Evolutionary conservation across 2,888 invertebrate genomes (phyloP).

Genomic region (Lamellibrachia satsuma): DNA sequence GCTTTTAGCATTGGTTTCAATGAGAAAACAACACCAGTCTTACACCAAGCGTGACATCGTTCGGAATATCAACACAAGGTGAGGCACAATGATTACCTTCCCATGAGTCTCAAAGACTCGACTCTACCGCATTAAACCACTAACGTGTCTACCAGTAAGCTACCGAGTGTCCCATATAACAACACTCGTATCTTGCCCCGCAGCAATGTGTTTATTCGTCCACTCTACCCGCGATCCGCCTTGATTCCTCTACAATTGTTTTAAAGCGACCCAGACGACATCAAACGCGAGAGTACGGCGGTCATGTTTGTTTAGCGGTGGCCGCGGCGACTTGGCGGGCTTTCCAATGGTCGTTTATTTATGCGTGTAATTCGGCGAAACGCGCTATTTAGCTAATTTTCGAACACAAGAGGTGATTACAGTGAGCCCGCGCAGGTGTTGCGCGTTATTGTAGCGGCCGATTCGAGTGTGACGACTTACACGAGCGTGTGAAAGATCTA

Average conservation of each 20-base stretch:
- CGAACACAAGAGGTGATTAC: neutral
- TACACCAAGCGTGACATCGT: neutral
- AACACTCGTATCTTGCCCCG: conserved; percentile 17
- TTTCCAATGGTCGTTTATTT: neutral
- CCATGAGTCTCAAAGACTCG: neutral
- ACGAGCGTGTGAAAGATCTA: conserved; percentile 6
- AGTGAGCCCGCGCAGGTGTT: conserved; percentile 2
- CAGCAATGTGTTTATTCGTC: neutral
- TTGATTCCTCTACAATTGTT: conserved; percentile 5
- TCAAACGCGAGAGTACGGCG: neutral
- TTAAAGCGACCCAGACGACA: conserved; percentile 6
- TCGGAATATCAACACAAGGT: neutral
- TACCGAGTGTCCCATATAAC: neutral
- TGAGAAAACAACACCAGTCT: too few species aligned
- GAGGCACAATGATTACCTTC: neutral
- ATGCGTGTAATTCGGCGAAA: conserved; percentile 17
- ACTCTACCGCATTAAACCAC: neutral
- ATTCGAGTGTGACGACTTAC: neutral
- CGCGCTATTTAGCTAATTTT: conserved; percentile 17
- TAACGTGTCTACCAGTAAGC: neutral
- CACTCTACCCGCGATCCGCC: conserved; percentile 6
- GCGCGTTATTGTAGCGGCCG: neutral
- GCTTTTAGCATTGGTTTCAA: too few species aligned
- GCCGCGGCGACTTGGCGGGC: neutral
- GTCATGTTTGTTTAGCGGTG: neutral